phyloP scores from a whole-genome alignment of 2,888 invertebrate genomes.

The Lottia gigantea region DNA sequence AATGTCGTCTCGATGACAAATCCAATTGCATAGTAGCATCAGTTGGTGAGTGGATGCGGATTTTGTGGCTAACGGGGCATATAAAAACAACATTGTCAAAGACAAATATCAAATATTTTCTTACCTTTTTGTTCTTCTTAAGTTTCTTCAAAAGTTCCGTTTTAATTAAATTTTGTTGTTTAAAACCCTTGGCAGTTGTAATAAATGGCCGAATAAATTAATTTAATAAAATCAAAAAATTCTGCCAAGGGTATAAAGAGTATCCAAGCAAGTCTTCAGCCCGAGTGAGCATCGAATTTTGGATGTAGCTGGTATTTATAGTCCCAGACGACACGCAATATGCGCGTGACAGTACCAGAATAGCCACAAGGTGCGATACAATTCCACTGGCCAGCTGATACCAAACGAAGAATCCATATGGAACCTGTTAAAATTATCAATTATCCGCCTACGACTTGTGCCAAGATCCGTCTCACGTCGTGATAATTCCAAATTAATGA shows the following conservation, averaged over 20 bases:
- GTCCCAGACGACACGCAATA: neutral
- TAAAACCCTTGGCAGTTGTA: slow-evolving; percentile 3
- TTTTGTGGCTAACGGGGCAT: neutral
- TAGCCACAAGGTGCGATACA: too few species aligned
- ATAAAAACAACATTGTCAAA: neutral
- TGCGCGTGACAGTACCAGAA: too few species aligned
- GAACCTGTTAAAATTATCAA: too few species aligned
- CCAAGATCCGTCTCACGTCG: too few species aligned
- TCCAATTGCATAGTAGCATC: too few species aligned
- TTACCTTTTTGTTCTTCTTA: neutral
- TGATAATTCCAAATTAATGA: too few species aligned
- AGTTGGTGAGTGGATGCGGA: too few species aligned
- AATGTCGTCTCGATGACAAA: too few species aligned
- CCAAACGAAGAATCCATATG: too few species aligned
- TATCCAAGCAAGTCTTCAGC: slow-evolving; percentile 13
- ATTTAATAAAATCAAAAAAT: neutral
- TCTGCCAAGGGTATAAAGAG: slow-evolving; percentile 14
- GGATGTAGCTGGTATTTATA: neutral
- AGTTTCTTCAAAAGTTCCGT: neutral
- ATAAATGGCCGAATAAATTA: neutral
- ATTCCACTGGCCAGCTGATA: too few species aligned
- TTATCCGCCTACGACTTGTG: too few species aligned
- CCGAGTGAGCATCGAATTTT: slow-evolving; percentile 14
- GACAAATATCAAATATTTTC: neutral
- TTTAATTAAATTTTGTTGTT: neutral